Percentiles rank a stretch among this genome's conserved stretches.
Evolutionary conservation across 2,888 invertebrate genomes (phyloP).

Genomic region (Drosophila neotestacea): DNA sequence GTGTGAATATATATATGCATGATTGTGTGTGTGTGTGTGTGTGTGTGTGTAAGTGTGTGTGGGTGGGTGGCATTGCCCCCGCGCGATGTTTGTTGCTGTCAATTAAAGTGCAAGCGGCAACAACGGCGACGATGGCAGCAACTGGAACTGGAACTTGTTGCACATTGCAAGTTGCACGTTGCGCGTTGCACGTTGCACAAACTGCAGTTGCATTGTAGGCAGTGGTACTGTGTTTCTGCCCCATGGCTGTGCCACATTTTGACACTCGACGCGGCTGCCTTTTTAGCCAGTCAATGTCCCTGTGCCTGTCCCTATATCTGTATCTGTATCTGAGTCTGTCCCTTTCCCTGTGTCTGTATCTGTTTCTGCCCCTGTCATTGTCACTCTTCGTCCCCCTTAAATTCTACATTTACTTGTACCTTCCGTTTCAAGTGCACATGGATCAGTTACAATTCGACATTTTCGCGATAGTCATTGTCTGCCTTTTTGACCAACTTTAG

Average conservation of each 20-base stretch:
- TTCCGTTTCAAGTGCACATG: constrained; percentile 72
- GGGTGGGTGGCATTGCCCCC: constrained; percentile 73
- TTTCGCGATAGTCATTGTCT: constrained; percentile 67
- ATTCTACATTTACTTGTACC: constrained; percentile 27
- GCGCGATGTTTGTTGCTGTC: constrained; percentile 76
- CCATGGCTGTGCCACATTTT: constrained; percentile 70
- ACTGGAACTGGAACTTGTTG: constrained; percentile 70
- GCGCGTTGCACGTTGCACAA: constrained; percentile 54
- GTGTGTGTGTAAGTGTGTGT: constrained; percentile 29
- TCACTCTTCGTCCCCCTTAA: constrained; percentile 10
- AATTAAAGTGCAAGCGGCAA: constrained; percentile 64
- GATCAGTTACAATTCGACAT: constrained; percentile 69
- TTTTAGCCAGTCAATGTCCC: constrained; percentile 49
- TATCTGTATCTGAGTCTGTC: constrained; percentile 5
- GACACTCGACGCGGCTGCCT: constrained; percentile 70
- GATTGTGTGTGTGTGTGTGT: constrained; percentile 2
- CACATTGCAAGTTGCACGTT: constrained; percentile 49
- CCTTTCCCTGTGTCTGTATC: constrained; percentile 11
- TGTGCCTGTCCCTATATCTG: constrained; percentile 1
- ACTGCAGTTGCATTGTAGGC: constrained; percentile 54
- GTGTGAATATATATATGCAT: background rate
- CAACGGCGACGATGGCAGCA: constrained; percentile 54
- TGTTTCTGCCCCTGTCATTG: constrained; percentile 34
- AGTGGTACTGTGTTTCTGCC: constrained; percentile 8
- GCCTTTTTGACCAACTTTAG: constrained; percentile 64